These are phyloP conservation scores for Molorchus minor DNA, from an alignment of 2,888 invertebrate genomes.

Conservation along the genomic window DNA sequence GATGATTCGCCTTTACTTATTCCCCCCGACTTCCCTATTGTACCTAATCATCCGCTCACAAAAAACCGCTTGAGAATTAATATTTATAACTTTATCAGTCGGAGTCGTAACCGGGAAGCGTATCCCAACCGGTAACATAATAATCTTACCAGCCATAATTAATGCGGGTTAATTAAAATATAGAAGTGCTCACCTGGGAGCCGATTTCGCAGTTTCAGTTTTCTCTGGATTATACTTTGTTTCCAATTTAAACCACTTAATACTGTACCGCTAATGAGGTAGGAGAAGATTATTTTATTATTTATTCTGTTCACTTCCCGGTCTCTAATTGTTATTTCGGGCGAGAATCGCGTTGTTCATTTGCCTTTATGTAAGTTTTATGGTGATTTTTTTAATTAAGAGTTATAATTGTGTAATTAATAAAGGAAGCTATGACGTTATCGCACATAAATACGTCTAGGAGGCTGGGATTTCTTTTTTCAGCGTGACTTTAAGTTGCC, in stretches of 20 bases:
- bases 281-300: slow-evolving; percentile 59
- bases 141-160: slow-evolving; percentile 56
- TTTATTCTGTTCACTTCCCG: slow-evolving; percentile 56
- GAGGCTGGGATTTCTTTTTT: slow-evolving; percentile 7
- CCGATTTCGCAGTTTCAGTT: slow-evolving; percentile 55
- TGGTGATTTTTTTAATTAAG: slow-evolving; percentile 56
- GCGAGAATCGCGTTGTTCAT: slow-evolving; percentile 53
- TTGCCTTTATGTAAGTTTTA: slow-evolving; percentile 51
- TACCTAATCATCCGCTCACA: too few relatives aligned
- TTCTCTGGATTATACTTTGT: slow-evolving; percentile 57
- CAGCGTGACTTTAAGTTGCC: slow-evolving; percentile 12
- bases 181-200: slow-evolving; percentile 59
- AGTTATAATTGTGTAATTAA: slow-evolving; percentile 55
- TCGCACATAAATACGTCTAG: slow-evolving; percentile 46
- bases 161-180: slow-evolving; percentile 61
- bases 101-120: slow-evolving; percentile 33
- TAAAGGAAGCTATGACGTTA: slow-evolving; percentile 49
- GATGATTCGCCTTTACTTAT: too few relatives aligned
- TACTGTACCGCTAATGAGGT: slow-evolving; percentile 58
- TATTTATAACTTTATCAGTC: too few relatives aligned
- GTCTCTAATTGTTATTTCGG: slow-evolving; percentile 58
- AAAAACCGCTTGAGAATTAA: too few relatives aligned
- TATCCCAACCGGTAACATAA: slow-evolving; percentile 49
- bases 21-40: too few relatives aligned
- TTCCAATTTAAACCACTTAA: slow-evolving; percentile 58